A percentile compares a stretch with the other conserved stretches of the same genome.
phyloP scores from a whole-genome alignment of 2,113 vertebrate species.

The Solenodon paradoxus region DNA sequence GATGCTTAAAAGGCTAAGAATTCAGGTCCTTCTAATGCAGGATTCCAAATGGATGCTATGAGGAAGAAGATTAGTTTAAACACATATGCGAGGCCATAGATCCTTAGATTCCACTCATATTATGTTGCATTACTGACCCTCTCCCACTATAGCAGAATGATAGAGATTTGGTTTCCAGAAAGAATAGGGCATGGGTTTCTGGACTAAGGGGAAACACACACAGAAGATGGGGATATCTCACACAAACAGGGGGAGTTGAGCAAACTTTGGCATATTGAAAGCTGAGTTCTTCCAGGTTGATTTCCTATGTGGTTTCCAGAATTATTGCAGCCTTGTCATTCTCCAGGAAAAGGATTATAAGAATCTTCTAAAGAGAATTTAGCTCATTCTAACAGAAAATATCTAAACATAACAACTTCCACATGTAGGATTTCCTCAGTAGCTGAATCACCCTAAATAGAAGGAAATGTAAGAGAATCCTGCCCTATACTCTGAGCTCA shows the following conservation, averaged over 20 bases:
- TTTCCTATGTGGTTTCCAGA: background rate
- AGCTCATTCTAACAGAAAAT: background rate
- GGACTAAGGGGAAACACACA: background rate
- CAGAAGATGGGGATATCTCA: background rate
- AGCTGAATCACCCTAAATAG: background rate
- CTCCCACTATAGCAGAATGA: background rate
- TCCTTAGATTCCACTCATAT: background rate
- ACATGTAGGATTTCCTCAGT: background rate
- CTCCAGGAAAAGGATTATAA: background rate
- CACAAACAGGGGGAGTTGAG: background rate
- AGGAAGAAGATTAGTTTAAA: background rate
- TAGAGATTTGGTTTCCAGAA: background rate
- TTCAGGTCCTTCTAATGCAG: background rate
- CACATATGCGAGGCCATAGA: background rate
- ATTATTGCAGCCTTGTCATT: background rate
- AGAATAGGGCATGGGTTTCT: background rate
- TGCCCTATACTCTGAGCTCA: background rate
- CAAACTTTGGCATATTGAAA: background rate
- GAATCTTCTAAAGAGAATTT: background rate
- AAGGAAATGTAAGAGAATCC: background rate
- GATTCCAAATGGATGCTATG: accelerated
- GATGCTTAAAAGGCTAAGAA: background rate
- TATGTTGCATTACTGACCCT: background rate
- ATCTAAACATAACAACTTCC: background rate
- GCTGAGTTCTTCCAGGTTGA: background rate